Conservation (phyloP, 2,888 invertebrate genomes). For the Cephalotes varians region DNA sequence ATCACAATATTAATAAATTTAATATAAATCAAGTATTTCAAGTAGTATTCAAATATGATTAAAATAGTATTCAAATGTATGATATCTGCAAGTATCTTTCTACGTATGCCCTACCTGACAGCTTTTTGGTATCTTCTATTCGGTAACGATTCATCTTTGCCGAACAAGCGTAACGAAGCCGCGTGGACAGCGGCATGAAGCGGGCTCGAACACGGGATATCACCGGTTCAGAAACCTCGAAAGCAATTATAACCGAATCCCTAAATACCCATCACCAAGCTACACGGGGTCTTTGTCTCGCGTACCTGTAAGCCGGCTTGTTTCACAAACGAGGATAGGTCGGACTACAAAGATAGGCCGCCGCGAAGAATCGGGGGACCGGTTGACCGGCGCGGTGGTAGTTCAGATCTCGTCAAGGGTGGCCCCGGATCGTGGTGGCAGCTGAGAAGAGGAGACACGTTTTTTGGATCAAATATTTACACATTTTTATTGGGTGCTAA, state of each 20-base stretch:
- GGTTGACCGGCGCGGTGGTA: constrained; percentile 63
- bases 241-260: constrained; percentile 84
- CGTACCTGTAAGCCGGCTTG: constrained; percentile 83
- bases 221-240: constrained; percentile 78
- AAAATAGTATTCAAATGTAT: not conserved
- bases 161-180: constrained; percentile 61
- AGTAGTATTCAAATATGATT: too few relatives aligned
- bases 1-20: constrained; percentile 6
- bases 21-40: not conserved
- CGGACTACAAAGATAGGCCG: constrained; percentile 82
- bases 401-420: constrained; percentile 29
- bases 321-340: constrained; percentile 84
- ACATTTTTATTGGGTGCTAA: constrained; percentile 84
- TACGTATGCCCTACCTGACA: constrained; percentile 16
- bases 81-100: not conserved
- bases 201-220: constrained; percentile 66
- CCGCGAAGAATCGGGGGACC: constrained; percentile 61
- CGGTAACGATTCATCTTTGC: constrained; percentile 60
- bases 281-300: constrained; percentile 80
- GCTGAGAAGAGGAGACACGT: constrained; percentile 53
- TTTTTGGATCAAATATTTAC: constrained; percentile 82
- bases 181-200: constrained; percentile 45
- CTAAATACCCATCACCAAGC: constrained; percentile 77
- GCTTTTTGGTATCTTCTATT: constrained; percentile 1
- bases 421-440: constrained; percentile 16